phyloP scores from a whole-genome alignment of 2,797 vertebrate genomes.

The Scolopax rusticola region DNA sequence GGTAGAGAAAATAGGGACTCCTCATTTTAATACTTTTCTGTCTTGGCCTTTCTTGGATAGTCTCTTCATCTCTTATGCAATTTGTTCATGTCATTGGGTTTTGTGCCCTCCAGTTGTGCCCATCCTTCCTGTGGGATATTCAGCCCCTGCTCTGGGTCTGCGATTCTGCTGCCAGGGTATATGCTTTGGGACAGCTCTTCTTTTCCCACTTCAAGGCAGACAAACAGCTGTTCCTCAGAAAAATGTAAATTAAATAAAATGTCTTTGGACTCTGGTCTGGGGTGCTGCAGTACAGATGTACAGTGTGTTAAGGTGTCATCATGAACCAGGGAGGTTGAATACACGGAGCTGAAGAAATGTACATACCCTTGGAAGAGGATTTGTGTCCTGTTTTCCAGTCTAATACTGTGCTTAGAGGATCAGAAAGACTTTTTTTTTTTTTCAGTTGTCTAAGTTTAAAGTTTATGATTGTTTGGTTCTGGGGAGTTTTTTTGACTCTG shows the following conservation, averaged over 20 bases:
- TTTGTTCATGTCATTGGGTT: not conserved
- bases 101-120: not conserved
- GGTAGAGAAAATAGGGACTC: not conserved
- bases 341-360: not conserved
- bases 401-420: not conserved
- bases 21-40: not conserved
- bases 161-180: not conserved
- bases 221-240: not conserved
- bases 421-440: not conserved
- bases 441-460: not conserved
- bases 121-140: not conserved
- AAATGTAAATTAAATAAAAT: not conserved
- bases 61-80: not conserved
- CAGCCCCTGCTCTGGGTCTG: not conserved
- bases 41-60: not conserved
- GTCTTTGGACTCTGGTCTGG: not conserved
- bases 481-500: not conserved
- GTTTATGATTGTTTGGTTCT: not conserved
- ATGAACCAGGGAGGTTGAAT: not conserved
- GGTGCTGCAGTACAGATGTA: not conserved
- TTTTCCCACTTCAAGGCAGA: not conserved
- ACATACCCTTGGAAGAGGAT: not conserved
- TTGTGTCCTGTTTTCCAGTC: rapidly evolving
- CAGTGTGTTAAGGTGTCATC: rapidly evolving
- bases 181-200: not conserved